A percentile compares a stretch with the other conserved stretches of the same genome.
These are phyloP conservation scores for Diorhabda carinulata DNA, from an alignment of 1,140 invertebrate species.

Conservation along the genomic window DNA sequence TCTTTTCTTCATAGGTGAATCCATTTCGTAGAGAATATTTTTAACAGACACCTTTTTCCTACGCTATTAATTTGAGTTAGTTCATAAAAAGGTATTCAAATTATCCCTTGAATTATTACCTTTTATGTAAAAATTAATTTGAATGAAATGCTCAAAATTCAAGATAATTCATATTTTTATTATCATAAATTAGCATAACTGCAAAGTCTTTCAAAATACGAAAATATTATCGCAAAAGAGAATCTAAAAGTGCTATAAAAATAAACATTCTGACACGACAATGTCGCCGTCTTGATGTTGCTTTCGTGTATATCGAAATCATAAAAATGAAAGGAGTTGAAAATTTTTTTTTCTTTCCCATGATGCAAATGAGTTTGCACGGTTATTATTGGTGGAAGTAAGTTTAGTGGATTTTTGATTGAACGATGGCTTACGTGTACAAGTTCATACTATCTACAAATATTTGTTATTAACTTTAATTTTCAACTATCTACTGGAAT, in stretches of 20 bases:
- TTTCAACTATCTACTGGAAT: too few species aligned
- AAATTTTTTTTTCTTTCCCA: background rate
- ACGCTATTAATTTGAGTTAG: too few species aligned
- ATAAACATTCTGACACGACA: slow-evolving; percentile 2
- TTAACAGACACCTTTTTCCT: too few species aligned
- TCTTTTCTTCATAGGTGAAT: too few species aligned
- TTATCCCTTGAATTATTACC: too few species aligned
- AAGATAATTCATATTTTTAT: slow-evolving; percentile 3
- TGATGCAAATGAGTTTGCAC: background rate
- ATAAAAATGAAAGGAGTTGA: background rate
- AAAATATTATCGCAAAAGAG: background rate
- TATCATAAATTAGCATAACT: slow-evolving; percentile 3
- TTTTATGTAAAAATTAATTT: background rate
- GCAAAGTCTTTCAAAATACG: background rate
- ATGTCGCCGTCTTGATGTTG: background rate
- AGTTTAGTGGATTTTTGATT: too few species aligned
- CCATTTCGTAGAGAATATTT: too few species aligned
- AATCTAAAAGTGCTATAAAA: slow-evolving; percentile 3
- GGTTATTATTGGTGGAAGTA: background rate
- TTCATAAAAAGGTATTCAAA: too few species aligned
- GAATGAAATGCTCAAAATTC: background rate
- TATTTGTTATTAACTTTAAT: too few species aligned
- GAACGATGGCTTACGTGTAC: too few species aligned
- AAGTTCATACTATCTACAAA: too few species aligned
- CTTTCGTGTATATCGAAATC: background rate